Percentiles rank a stretch among this genome's conserved stretches.
phyloP scores from a whole-genome alignment of 2,888 invertebrate species.

The Oscheius sp. region DNA sequence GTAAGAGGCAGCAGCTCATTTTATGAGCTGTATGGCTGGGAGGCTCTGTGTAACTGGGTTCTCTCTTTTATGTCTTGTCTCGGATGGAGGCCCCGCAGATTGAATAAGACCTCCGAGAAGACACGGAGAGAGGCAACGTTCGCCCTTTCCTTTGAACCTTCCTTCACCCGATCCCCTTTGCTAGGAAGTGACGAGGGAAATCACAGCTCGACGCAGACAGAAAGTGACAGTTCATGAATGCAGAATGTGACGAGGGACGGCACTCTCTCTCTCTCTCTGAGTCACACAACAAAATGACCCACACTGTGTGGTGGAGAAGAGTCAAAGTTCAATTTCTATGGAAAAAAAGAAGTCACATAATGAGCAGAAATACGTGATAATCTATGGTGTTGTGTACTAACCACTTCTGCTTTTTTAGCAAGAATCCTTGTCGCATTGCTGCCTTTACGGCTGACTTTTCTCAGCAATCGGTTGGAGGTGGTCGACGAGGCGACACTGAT shows the following conservation, averaged over 20 bases:
- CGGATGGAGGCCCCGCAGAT: slow-evolving; percentile 18
- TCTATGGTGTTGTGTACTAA: too few species aligned
- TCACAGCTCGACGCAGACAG: neutral
- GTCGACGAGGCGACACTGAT: slow-evolving; percentile 3
- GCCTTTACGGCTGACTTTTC: slow-evolving; percentile 33
- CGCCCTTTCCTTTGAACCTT: neutral
- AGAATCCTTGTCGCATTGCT: slow-evolving; percentile 24
- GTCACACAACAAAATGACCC: too few species aligned
- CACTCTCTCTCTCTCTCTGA: too few species aligned
- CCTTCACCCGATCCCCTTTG: too few species aligned
- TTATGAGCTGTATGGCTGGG: neutral
- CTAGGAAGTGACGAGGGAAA: neutral
- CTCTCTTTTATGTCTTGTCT: neutral
- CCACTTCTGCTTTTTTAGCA: slow-evolving; percentile 22
- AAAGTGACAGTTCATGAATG: slow-evolving; percentile 12
- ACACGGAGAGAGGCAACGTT: neutral
- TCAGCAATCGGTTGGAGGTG: neutral
- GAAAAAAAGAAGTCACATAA: too few species aligned
- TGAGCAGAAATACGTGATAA: too few species aligned
- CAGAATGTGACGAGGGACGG: neutral
- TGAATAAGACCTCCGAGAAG: slow-evolving; percentile 10
- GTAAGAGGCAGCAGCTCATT: neutral
- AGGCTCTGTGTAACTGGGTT: neutral
- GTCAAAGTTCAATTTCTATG: neutral
- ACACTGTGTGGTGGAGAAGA: neutral